Evolutionary conservation across 2,113 vertebrate species (phyloP).

Genomic region (Crocuta crocuta): DNA sequence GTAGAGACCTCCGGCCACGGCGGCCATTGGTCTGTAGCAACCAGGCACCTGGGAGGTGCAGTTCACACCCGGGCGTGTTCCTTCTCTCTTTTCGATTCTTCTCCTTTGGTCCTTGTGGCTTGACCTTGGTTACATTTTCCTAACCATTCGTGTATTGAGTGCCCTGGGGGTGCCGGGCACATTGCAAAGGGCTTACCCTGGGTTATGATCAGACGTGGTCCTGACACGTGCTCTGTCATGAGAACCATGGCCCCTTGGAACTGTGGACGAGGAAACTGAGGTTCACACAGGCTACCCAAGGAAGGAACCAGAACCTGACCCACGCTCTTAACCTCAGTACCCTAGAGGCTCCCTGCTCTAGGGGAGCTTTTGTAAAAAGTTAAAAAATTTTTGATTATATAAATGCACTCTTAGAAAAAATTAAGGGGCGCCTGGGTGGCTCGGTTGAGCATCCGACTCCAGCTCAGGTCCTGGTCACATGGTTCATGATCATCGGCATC

Average conservation of each 20-base stretch:
- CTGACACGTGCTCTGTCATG: rapidly evolving
- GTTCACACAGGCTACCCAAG: background rate
- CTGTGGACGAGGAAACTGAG: background rate
- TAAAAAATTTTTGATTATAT: background rate
- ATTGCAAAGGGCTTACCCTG: background rate
- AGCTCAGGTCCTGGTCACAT: too few relatives aligned
- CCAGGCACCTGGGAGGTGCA: background rate
- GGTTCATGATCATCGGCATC: too few relatives aligned
- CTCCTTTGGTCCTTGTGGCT: background rate
- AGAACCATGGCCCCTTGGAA: rapidly evolving
- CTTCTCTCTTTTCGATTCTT: background rate
- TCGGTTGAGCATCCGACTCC: too few relatives aligned
- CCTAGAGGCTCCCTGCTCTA: background rate
- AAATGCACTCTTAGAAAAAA: background rate
- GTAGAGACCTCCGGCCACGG: background rate
- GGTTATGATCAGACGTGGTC: background rate
- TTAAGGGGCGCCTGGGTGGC: background rate
- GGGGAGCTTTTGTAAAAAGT: background rate
- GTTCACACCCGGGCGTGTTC: background rate
- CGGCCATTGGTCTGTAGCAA: rapidly evolving
- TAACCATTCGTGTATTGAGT: background rate
- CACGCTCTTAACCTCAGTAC: background rate
- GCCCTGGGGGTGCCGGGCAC: too few relatives aligned
- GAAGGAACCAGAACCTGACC: background rate
- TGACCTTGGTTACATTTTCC: background rate